A percentile compares a stretch with the other conserved stretches of the same genome.
Conservation (phyloP, 2,888 invertebrate genomes). For the Perizoma flavofasciatum region DNA sequence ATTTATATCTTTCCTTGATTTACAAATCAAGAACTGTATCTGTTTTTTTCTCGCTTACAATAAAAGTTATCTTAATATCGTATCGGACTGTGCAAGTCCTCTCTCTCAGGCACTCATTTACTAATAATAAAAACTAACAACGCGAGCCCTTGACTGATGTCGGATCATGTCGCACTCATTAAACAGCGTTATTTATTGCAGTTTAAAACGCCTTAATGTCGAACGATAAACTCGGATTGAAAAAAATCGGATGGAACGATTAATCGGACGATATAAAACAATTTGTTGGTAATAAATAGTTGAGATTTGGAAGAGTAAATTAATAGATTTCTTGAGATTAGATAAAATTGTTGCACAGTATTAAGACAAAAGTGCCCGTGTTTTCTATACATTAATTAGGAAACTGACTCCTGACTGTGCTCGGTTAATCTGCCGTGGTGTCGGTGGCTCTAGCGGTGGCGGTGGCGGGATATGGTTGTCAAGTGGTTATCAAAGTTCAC, state of each 20-base stretch:
- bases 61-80: not conserved
- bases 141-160: conserved; percentile 73
- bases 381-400: not conserved
- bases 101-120: conserved; percentile 63
- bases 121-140: conserved; percentile 78
- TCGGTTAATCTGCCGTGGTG: no score
- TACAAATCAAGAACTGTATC: no score
- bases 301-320: conserved; percentile 25
- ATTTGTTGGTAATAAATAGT: conserved; percentile 33
- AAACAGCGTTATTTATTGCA: conserved; percentile 77
- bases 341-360: conserved; percentile 12
- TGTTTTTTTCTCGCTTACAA: no score
- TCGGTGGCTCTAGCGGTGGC: no score
- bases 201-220: conserved; percentile 81
- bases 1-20: no score
- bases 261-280: conserved; percentile 31
- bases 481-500: no score
- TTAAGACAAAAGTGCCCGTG: not conserved
- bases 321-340: conserved; percentile 20
- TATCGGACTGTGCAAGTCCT: conserved; percentile 16
- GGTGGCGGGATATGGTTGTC: no score
- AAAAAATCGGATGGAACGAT: conserved; percentile 14
- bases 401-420: no score
- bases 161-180: conserved; percentile 67
- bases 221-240: conserved; percentile 24